These are phyloP conservation scores for Rhopalosiphum padi DNA, from an alignment of 1,140 invertebrate species.

Conservation along the genomic window DNA sequence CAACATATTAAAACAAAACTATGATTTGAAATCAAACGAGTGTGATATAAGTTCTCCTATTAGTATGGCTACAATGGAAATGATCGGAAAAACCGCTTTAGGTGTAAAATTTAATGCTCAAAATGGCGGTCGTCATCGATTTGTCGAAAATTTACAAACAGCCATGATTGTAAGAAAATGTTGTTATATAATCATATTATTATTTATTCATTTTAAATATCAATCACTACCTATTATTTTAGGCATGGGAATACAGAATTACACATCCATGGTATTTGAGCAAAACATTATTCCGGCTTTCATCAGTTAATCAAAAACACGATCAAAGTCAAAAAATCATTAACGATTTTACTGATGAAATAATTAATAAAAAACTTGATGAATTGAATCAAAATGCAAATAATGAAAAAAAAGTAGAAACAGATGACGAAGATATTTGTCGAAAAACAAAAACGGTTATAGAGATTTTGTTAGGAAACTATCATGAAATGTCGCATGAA, in stretches of 20 bases:
- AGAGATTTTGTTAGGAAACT: constrained; percentile 20
- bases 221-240: neutral
- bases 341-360: constrained; percentile 41
- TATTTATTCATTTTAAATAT: neutral
- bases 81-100: constrained; percentile 41
- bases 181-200: neutral
- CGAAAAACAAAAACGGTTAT: constrained; percentile 42
- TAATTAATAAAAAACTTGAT: constrained; percentile 31
- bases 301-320: constrained; percentile 6
- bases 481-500: constrained; percentile 40
- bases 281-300: constrained; percentile 47
- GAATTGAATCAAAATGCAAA: neutral
- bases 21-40: neutral
- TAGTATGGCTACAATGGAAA: constrained; percentile 54
- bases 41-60: constrained; percentile 39
- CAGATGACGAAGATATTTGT: neutral
- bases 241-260: constrained; percentile 48
- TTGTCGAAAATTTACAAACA: constrained; percentile 46
- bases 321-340: constrained; percentile 46
- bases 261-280: constrained; percentile 40
- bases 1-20: neutral
- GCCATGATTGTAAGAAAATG: neutral
- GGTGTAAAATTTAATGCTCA: constrained; percentile 47
- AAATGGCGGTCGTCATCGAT: constrained; percentile 16
- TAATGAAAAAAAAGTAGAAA: neutral